A percentile compares a stretch with the other conserved stretches of the same genome.
phyloP scores from a whole-genome alignment of 2,888 invertebrate species.

The Acanthosepion esculentum region DNA sequence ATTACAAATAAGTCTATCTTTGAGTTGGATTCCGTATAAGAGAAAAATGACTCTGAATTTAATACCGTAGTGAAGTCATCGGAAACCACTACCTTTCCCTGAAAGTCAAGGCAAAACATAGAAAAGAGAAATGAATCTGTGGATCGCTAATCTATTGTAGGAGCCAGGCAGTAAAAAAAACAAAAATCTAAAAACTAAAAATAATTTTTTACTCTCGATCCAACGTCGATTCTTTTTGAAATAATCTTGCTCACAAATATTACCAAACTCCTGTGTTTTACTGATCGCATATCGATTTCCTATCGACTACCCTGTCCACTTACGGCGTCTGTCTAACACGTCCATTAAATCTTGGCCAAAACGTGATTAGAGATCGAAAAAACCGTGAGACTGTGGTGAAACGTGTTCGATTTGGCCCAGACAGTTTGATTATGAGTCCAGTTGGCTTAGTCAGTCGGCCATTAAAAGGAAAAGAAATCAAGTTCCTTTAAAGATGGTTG shows the following conservation, averaged over 20 bases:
- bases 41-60: too few species aligned
- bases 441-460: not conserved
- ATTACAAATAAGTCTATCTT: too few species aligned
- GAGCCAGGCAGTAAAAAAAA: too few species aligned
- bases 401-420: not conserved
- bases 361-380: not conserved
- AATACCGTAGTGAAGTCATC: too few species aligned
- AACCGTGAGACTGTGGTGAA: not conserved
- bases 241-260: not conserved
- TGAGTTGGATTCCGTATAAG: too few species aligned
- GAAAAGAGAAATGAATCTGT: too few species aligned
- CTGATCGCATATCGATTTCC: not conserved
- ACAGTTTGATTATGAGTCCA: constrained; percentile 14
- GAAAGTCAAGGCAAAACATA: too few species aligned
- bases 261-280: not conserved
- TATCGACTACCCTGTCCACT: not conserved
- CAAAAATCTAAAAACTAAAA: too few species aligned
- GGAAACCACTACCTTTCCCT: too few species aligned
- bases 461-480: not conserved
- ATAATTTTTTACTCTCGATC: not conserved
- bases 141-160: too few species aligned
- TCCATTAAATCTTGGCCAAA: not conserved
- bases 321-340: not conserved
- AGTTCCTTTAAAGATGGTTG: not conserved
- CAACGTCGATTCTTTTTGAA: not conserved